Percentiles rank a stretch among this genome's conserved stretches.
Evolutionary conservation across 2,797 vertebrate genomes (phyloP).

Genomic region (Pagetopsis macropterus): DNA sequence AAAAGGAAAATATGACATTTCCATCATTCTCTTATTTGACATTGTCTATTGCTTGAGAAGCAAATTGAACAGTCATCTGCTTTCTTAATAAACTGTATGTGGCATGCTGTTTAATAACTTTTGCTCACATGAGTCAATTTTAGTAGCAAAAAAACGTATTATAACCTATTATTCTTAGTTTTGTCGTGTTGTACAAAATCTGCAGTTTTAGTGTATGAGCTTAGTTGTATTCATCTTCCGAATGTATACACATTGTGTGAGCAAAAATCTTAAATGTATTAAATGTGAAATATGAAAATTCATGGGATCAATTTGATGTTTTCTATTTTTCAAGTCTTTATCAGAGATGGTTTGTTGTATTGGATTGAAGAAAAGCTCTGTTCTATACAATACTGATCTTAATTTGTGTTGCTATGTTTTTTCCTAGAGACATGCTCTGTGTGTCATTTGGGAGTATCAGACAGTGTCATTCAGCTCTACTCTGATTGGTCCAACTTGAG

Average conservation of each 20-base stretch:
- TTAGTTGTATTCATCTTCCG: neutral
- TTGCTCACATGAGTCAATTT: neutral
- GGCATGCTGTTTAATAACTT: neutral
- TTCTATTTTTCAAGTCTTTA: no score
- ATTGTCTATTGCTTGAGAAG: neutral
- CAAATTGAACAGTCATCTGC: neutral
- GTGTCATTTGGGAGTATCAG: no score
- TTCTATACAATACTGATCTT: no score
- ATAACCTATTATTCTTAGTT: neutral
- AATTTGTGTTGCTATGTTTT: no score
- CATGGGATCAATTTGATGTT: neutral
- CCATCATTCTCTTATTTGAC: neutral
- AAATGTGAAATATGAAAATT: neutral
- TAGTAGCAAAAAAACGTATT: neutral
- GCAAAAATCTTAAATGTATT: neutral
- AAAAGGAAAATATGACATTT: neutral
- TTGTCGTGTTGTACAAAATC: neutral
- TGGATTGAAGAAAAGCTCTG: no score
- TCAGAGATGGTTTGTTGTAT: no score
- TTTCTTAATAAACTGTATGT: neutral
- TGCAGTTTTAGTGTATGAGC: neutral
- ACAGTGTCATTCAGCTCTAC: no score
- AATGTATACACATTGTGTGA: neutral
- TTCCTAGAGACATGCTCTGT: no score
- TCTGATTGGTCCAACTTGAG: no score